These are phyloP conservation scores for Listronotus bonariensis DNA, from an alignment of 1,140 invertebrate genomes.

Conservation along the genomic window DNA sequence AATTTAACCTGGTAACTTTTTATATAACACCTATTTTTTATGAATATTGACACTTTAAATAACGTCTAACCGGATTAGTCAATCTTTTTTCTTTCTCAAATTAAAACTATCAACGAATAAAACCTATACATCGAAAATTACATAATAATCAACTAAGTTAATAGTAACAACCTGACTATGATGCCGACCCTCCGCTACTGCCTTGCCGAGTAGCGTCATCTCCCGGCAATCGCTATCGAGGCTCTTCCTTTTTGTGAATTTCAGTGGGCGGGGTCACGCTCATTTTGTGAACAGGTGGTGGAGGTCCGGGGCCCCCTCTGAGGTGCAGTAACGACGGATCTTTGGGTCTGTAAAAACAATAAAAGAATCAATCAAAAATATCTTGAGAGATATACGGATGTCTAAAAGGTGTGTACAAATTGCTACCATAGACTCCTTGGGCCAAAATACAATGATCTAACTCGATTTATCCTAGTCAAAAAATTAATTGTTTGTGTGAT, in stretches of 20 bases:
- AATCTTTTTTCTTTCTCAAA: too few species aligned
- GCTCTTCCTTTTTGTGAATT: slow-evolving; percentile 54
- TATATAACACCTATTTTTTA: too few species aligned
- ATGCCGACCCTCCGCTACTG: slow-evolving; percentile 5
- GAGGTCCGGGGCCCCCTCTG: slow-evolving; percentile 44
- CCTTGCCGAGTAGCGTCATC: slow-evolving; percentile 3
- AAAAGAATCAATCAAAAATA: slow-evolving; percentile 53
- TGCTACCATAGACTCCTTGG: too few species aligned
- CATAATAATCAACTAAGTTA: slow-evolving; percentile 19
- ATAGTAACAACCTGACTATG: slow-evolving; percentile 14
- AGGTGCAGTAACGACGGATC: slow-evolving; percentile 64
- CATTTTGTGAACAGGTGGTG: slow-evolving; percentile 48
- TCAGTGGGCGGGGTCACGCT: slow-evolving; percentile 50
- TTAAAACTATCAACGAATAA: too few species aligned
- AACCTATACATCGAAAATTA: slow-evolving; percentile 15
- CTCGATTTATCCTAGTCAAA: too few species aligned
- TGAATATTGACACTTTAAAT: too few species aligned
- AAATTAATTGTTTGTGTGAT: too few species aligned
- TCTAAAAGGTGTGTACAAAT: too few species aligned
- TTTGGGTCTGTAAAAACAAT: slow-evolving; percentile 34
- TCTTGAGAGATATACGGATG: neutral
- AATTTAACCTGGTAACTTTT: too few species aligned
- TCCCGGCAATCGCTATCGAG: slow-evolving; percentile 49
- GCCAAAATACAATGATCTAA: too few species aligned
- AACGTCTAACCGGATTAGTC: too few species aligned